phyloP scores from a whole-genome alignment of 2,797 vertebrate genomes.

The Chelonia mydas region DNA sequence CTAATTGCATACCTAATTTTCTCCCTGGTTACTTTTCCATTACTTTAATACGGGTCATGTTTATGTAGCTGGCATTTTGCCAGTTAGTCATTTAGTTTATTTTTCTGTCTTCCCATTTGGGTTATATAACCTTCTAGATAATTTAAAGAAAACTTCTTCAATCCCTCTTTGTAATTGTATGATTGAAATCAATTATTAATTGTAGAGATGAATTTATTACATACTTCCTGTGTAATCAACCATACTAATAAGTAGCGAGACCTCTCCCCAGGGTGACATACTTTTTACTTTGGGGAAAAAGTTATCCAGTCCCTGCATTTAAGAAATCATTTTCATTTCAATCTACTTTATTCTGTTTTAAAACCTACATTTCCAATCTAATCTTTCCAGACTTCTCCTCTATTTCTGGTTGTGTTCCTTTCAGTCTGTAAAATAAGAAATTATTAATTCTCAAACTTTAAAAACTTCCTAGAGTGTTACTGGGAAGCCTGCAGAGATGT shows the following conservation, averaged over 20 bases:
- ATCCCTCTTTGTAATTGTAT: background rate
- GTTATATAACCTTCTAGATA: background rate
- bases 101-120: background rate
- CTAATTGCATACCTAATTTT: background rate
- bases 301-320: background rate
- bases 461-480: background rate
- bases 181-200: background rate
- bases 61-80: background rate
- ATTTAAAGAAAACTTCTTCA: background rate
- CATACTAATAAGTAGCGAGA: background rate
- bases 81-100: background rate
- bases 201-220: background rate
- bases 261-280: background rate
- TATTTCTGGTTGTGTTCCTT: background rate
- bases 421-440: conserved; percentile 32
- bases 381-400: background rate
- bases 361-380: background rate
- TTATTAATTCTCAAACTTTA: conserved; percentile 10
- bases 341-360: background rate
- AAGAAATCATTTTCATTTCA: background rate
- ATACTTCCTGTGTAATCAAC: background rate
- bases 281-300: background rate
- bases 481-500: background rate
- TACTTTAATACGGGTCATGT: background rate
- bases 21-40: background rate